Conservation (phyloP, 2,797 vertebrate species). For the Hydrophis major region DNA sequence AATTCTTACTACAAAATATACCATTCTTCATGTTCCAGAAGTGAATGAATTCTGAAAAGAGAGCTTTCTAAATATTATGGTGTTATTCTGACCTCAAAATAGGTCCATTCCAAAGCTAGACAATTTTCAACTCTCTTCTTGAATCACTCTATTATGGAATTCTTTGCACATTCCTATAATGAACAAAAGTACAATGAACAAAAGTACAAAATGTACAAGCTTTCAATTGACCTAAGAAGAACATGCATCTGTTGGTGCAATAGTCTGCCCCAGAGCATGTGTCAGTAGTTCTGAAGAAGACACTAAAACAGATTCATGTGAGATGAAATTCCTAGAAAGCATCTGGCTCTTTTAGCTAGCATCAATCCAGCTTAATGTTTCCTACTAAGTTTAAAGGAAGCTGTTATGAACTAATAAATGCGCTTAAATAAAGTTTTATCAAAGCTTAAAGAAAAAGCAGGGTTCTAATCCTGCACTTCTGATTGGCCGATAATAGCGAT, state of each 20-base stretch:
- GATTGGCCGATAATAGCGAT: too few relatives aligned
- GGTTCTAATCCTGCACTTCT: too few relatives aligned
- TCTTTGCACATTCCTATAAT: slow-evolving; percentile 1
- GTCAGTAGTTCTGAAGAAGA: slow-evolving; percentile 10
- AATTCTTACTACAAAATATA: neutral
- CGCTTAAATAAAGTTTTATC: too few relatives aligned
- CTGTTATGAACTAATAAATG: too few relatives aligned
- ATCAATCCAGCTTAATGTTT: slow-evolving; percentile 34
- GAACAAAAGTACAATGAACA: neutral
- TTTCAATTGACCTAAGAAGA: slow-evolving; percentile 3
- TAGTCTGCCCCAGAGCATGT: neutral
- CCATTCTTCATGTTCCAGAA: neutral
- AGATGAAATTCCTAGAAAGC: neutral
- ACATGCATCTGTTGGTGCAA: slow-evolving; percentile 12
- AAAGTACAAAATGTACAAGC: neutral
- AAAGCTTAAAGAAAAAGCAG: too few relatives aligned
- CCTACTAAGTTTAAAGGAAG: slow-evolving; percentile 46
- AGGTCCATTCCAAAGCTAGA: neutral
- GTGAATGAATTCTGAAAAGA: neutral
- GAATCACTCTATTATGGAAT: neutral
- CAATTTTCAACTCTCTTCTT: neutral
- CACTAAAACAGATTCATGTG: slow-evolving; percentile 20
- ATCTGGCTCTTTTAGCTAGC: slow-evolving; percentile 39
- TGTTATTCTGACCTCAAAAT: neutral
- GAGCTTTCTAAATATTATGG: neutral